A percentile compares a stretch with the other conserved stretches of the same genome.
phyloP scores from a whole-genome alignment of 2,113 vertebrate genomes.

The Stigmatopora nigra region DNA sequence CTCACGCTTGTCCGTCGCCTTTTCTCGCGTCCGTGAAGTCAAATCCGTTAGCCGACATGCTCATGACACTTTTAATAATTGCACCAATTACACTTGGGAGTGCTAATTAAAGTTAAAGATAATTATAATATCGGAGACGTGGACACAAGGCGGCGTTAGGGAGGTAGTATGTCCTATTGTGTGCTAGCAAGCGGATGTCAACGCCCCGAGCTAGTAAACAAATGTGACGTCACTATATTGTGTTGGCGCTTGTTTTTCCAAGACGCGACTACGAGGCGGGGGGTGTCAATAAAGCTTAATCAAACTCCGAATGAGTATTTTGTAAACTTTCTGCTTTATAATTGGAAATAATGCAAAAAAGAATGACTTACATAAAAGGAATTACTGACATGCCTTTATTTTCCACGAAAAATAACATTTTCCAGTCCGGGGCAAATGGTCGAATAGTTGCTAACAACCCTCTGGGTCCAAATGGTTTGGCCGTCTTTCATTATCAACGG shows the following conservation, averaged over 20 bases:
- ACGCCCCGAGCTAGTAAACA: slow-evolving; percentile 15
- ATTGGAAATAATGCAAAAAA: no score
- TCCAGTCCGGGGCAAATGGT: no score
- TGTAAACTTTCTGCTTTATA: no score
- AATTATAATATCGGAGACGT: neutral
- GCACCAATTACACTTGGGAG: neutral
- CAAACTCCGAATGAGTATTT: no score
- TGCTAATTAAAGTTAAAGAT: neutral
- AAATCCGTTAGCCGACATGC: slow-evolving; percentile 44
- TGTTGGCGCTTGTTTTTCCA: neutral
- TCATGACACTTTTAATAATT: neutral
- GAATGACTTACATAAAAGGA: no score
- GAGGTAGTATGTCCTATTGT: no score
- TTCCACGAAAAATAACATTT: no score
- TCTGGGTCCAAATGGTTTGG: no score
- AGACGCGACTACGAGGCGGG: neutral
- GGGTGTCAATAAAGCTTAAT: neutral
- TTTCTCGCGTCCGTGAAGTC: slow-evolving; percentile 55
- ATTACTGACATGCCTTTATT: no score
- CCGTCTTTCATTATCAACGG: no score
- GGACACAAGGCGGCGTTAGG: no score
- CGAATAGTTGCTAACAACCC: no score
- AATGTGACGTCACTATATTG: slow-evolving; percentile 30
- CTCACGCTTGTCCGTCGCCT: slow-evolving; percentile 49
- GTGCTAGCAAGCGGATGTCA: neutral